These are phyloP conservation scores for Micronycteris hirsuta DNA, from an alignment of 2,113 vertebrate genomes.

Conservation along the genomic window DNA sequence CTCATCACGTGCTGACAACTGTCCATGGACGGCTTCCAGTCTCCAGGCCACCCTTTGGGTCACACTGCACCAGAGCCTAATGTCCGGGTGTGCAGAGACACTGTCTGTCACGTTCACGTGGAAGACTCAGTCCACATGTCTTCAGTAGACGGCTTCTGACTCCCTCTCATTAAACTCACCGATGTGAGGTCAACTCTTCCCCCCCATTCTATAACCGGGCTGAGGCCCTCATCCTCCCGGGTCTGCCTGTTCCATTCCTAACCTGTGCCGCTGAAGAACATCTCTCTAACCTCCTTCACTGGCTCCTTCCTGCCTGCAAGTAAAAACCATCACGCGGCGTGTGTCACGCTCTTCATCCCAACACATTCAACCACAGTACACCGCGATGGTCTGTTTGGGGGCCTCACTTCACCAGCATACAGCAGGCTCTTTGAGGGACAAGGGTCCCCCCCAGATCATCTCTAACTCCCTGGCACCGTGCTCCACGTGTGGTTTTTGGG, in stretches of 20 bases:
- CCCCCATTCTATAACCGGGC: background rate
- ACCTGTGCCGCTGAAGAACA: background rate
- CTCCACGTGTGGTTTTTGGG: background rate
- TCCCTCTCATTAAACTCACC: background rate
- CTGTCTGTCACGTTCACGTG: background rate
- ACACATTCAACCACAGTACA: background rate
- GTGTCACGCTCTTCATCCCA: background rate
- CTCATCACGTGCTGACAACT: background rate
- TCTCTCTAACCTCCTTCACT: background rate
- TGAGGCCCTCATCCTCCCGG: background rate
- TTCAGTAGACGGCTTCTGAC: background rate
- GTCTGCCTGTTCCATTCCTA: background rate
- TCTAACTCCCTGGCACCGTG: background rate
- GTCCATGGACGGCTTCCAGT: no score
- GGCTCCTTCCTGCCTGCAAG: background rate
- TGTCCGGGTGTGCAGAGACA: rapidly evolving
- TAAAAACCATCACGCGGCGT: background rate
- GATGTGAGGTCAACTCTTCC: background rate
- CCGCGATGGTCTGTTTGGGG: background rate
- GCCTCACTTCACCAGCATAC: background rate
- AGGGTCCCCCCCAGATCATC: background rate
- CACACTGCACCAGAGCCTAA: background rate
- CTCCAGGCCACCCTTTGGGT: background rate
- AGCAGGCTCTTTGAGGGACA: background rate
- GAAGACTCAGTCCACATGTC: background rate